These are phyloP conservation scores for Todus mexicanus DNA, from an alignment of 2,797 vertebrate genomes.

Conservation along the genomic window DNA sequence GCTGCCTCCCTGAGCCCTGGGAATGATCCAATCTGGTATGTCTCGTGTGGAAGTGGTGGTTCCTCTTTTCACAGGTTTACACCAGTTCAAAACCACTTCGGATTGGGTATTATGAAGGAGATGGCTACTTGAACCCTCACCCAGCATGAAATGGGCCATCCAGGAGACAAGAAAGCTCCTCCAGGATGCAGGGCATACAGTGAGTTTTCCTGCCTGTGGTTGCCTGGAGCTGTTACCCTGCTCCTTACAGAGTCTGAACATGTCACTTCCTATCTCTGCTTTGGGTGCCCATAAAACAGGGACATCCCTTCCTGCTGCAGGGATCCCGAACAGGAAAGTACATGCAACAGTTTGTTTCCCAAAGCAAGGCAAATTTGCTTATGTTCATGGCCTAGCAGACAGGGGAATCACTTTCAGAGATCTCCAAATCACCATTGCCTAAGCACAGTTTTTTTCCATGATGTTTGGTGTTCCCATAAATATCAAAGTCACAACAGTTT, in stretches of 20 bases:
- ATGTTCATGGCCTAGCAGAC: background rate
- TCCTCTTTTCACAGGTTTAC: conserved; percentile 71
- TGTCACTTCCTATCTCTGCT: background rate
- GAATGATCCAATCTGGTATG: accelerated
- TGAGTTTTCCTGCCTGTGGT: conserved; percentile 25
- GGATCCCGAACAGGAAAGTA: background rate
- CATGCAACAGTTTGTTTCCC: background rate
- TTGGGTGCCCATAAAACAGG: accelerated
- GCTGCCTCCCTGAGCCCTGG: background rate
- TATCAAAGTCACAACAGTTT: background rate
- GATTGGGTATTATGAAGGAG: conserved; percentile 76
- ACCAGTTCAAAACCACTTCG: conserved; percentile 68
- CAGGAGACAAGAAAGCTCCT: conserved; percentile 78
- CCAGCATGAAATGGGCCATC: conserved; percentile 75
- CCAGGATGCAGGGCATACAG: conserved; percentile 80
- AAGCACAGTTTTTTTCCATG: background rate
- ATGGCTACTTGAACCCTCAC: conserved; percentile 71
- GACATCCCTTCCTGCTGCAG: background rate
- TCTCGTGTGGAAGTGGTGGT: background rate
- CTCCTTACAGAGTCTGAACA: background rate
- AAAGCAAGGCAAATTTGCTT: background rate
- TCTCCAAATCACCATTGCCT: background rate
- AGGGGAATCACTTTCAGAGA: background rate
- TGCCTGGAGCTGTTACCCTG: background rate
- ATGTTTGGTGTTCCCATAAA: background rate